Conservation (phyloP, 2,113 vertebrate genomes). For the Scopus umbretta region DNA sequence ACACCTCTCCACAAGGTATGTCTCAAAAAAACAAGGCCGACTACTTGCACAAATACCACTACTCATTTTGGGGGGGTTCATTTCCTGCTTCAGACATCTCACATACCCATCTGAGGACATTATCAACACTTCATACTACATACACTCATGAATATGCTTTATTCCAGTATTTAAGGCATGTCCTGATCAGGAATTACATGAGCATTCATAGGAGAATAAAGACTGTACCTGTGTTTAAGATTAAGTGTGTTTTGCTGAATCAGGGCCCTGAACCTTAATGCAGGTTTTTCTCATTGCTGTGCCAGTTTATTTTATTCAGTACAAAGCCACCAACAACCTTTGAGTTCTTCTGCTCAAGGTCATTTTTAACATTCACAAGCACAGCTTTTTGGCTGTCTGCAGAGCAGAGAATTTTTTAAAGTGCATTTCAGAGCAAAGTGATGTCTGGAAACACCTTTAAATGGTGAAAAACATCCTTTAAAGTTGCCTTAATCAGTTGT, state of each 20-base stretch:
- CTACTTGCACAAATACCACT: neutral
- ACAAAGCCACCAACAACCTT: slow-evolving; percentile 31
- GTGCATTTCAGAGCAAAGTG: slow-evolving; percentile 14
- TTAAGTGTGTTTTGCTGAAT: slow-evolving; percentile 30
- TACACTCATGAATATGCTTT: neutral
- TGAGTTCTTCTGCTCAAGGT: slow-evolving; percentile 45
- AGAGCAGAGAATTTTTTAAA: neutral
- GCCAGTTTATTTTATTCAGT: slow-evolving; percentile 51
- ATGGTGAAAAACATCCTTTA: neutral
- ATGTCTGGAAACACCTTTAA: slow-evolving; percentile 32
- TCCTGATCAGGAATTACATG: neutral
- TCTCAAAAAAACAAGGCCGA: neutral
- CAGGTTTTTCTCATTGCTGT: slow-evolving; percentile 46
- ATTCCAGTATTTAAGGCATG: neutral
- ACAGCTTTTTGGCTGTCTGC: slow-evolving; percentile 49
- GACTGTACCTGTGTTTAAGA: neutral
- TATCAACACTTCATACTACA: neutral
- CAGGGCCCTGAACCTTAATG: slow-evolving; percentile 2
- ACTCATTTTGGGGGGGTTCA: neutral
- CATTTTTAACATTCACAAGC: slow-evolving; percentile 56
- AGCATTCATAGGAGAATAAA: neutral
- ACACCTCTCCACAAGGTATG: neutral
- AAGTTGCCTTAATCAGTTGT: slow-evolving; percentile 11
- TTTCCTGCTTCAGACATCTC: neutral
- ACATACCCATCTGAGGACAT: neutral